These are phyloP conservation scores for Schrankia costaestrigalis DNA, from an alignment of 2,888 invertebrate genomes.

Conservation along the genomic window DNA sequence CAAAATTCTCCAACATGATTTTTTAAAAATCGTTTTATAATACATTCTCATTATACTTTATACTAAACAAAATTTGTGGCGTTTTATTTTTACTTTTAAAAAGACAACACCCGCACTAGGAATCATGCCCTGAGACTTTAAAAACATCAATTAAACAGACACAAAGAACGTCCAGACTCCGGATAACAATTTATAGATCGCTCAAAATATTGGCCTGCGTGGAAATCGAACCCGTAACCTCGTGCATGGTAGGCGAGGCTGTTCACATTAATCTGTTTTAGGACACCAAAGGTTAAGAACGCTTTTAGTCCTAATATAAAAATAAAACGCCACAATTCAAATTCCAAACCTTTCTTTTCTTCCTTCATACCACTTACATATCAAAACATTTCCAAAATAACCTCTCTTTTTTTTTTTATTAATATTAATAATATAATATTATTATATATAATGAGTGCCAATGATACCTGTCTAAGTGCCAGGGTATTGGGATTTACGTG, in stretches of 20 bases:
- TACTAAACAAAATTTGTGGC: conserved; percentile 4
- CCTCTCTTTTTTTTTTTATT: conserved; percentile 31
- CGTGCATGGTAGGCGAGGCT: too few relatives aligned
- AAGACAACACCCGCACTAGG: neutral
- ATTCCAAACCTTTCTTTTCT: neutral
- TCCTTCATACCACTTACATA: neutral
- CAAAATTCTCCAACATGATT: conserved; percentile 3
- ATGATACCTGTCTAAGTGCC: conserved; percentile 27
- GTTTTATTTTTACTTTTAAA: neutral
- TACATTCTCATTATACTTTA: conserved; percentile 26
- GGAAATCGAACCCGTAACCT: too few relatives aligned
- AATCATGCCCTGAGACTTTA: neutral
- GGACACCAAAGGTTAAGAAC: too few relatives aligned
- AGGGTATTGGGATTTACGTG: conserved; percentile 14
- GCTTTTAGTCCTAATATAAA: neutral
- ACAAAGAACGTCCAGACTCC: neutral
- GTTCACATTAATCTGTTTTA: too few relatives aligned
- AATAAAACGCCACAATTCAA: conserved; percentile 3
- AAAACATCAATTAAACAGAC: neutral
- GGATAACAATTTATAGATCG: neutral
- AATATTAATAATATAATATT: conserved; percentile 16
- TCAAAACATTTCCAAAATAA: conserved; percentile 45
- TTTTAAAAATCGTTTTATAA: conserved; percentile 14
- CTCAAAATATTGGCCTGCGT: too few relatives aligned
- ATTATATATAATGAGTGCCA: conserved; percentile 29